Evolutionary conservation across 2,888 invertebrate genomes (phyloP).

Genomic region (Hofmannophila pseudospretella): DNA sequence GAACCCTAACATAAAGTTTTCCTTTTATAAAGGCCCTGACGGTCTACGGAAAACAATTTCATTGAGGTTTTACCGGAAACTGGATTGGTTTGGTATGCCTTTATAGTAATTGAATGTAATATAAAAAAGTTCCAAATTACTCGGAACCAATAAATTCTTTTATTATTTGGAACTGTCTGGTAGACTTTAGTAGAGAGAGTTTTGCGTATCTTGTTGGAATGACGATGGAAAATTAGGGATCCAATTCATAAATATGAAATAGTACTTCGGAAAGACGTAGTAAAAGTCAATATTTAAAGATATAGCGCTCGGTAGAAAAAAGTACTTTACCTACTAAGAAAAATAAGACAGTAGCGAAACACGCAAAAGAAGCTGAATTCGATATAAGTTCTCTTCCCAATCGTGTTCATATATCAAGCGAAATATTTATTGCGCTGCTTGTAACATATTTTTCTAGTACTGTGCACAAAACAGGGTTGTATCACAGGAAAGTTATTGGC

Average conservation of each 20-base stretch:
- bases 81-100: slow-evolving; percentile 5
- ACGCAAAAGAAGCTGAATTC: slow-evolving; percentile 6
- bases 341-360: not conserved
- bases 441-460: slow-evolving; percentile 1
- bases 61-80: slow-evolving; percentile 5
- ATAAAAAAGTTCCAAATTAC: not conserved
- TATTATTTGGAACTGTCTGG: not conserved
- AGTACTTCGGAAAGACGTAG: no score
- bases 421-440: slow-evolving; percentile 1
- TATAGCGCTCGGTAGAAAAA: no score
- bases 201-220: no score
- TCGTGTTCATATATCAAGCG: not conserved
- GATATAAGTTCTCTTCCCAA: slow-evolving; percentile 1
- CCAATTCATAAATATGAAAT: no score
- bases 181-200: no score
- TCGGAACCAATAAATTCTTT: not conserved
- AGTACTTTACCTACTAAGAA: no score
- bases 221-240: no score
- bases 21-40: not conserved
- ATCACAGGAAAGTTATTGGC: no score
- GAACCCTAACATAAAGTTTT: slow-evolving; percentile 7
- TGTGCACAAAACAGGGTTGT: not conserved
- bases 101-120: slow-evolving; percentile 9
- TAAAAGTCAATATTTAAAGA: not conserved
- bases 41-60: slow-evolving; percentile 8